Base-by-base conservation (phyloP, 1,140 invertebrate genomes). In the Euschistus heros region DNA sequence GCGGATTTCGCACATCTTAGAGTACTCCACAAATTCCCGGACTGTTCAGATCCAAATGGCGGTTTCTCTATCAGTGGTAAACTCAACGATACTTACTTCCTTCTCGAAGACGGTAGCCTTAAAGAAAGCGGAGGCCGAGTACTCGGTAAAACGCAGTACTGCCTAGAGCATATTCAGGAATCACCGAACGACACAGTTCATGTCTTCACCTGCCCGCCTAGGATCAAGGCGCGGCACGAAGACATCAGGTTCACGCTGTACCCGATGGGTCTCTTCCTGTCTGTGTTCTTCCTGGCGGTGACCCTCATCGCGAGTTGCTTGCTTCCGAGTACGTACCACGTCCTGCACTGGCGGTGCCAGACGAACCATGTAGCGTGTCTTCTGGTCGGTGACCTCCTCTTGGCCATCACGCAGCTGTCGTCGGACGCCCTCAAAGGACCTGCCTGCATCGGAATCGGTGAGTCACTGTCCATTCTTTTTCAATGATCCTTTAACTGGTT, bases 271-370 rank as follows among this genome's bases (percentile, higher is more conserved):
- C 79, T 90, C 69, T 81, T 88, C 62, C 80, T 90, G 65, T 88
- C 86, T 65, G 85, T 84, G 2, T 80, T 87, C 60, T 91, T 91
- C 75, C 75, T 90, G 74, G 82, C 84, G 15, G 86, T 87, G 3
- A 90, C 88, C 30, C 75, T 91, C 70, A 84, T 82, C 4, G 83
- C 86, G 2, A 85, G 86, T 8, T 87, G 84, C 71, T 78, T 89
- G 68, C 75, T 91, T 71, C 88, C 88, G 27, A 83, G 85, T 18
- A 85, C 85, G 64, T 87, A 91, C 77, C 88, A 90, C 79, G 86
- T 87, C 55, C 77, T 91, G 66, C 88, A 91, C 75, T 90, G 88
- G 87, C 80, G 86, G 66, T 90, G 88, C 72, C 88, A 91, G 78
- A 89, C 87, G 62, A 84, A 88, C 76, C 87, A 91, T 74, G 86